phyloP scores from a whole-genome alignment of 2,888 invertebrate species.

The Apocheima hispidaria region DNA sequence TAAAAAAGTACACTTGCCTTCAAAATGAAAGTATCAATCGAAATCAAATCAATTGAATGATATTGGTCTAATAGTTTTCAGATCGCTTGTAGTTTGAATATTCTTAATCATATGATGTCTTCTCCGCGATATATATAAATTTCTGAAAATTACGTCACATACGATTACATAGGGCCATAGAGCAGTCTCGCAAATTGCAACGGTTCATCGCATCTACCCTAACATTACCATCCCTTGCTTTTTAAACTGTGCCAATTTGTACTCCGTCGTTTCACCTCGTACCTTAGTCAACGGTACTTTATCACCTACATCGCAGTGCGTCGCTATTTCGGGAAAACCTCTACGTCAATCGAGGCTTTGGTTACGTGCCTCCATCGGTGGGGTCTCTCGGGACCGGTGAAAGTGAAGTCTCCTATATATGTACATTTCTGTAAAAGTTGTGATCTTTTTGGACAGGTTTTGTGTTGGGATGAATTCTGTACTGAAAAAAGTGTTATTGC shows the following conservation, averaged over 20 bases:
- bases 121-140: too few relatives aligned
- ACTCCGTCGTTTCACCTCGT: constrained; percentile 38
- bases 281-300: constrained; percentile 46
- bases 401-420: constrained; percentile 15
- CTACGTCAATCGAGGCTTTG: constrained; percentile 29
- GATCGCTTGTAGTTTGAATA: too few relatives aligned
- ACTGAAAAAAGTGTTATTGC: neutral
- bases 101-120: too few relatives aligned
- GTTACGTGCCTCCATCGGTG: constrained; percentile 42
- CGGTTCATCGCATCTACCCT: neutral
- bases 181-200: neutral
- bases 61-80: too few relatives aligned
- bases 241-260: constrained; percentile 41
- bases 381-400: constrained; percentile 25
- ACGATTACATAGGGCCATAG: neutral
- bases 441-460: neutral
- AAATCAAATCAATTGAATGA: too few relatives aligned
- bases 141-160: too few relatives aligned
- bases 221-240: constrained; percentile 20
- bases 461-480: neutral
- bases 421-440: constrained; percentile 7
- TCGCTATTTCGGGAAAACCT: constrained; percentile 41
- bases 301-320: constrained; percentile 35
- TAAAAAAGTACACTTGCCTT: too few relatives aligned
- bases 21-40: too few relatives aligned